A percentile compares a stretch with the other conserved stretches of the same genome.
Conservation (phyloP, 2,113 vertebrate species). For the Scatophagus argus region DNA sequence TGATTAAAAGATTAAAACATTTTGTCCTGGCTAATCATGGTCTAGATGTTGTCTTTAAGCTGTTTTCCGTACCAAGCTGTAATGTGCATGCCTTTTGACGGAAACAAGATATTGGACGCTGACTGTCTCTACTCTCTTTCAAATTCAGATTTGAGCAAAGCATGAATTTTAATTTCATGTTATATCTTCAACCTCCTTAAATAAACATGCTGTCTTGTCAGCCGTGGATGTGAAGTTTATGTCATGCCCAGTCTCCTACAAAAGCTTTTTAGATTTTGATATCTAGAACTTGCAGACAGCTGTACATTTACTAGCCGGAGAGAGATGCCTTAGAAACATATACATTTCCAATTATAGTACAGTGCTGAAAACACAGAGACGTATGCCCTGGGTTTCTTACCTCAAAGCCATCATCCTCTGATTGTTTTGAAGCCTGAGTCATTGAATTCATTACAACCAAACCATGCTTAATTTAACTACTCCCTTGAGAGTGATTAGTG, state of each 20-base stretch:
- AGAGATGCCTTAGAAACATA: constrained; percentile 37
- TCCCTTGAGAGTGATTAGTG: constrained; percentile 93
- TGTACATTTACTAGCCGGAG: constrained; percentile 11
- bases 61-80: constrained; percentile 56
- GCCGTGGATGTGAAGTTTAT: constrained; percentile 53
- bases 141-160: constrained; percentile 60
- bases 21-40: not conserved
- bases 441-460: constrained; percentile 94
- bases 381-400: not conserved
- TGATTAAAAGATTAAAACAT: not conserved
- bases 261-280: too few relatives aligned
- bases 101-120: constrained; percentile 61
- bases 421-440: constrained; percentile 81
- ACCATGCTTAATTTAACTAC: constrained; percentile 91
- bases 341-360: constrained; percentile 47
- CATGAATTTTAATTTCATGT: constrained; percentile 70
- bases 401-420: constrained; percentile 48
- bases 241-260: constrained; percentile 41
- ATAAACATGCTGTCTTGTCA: constrained; percentile 74
- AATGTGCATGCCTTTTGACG: constrained; percentile 64
- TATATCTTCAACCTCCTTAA: constrained; percentile 66
- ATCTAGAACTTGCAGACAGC: too few relatives aligned
- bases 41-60: not conserved
- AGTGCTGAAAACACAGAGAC: constrained; percentile 16
- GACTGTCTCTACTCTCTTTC: constrained; percentile 65